Evolutionary conservation across 1,140 invertebrate species (phyloP), one percentile per base, ranked within the genome.

Genomic region (Maconellicoccus hirsutus): DNA sequence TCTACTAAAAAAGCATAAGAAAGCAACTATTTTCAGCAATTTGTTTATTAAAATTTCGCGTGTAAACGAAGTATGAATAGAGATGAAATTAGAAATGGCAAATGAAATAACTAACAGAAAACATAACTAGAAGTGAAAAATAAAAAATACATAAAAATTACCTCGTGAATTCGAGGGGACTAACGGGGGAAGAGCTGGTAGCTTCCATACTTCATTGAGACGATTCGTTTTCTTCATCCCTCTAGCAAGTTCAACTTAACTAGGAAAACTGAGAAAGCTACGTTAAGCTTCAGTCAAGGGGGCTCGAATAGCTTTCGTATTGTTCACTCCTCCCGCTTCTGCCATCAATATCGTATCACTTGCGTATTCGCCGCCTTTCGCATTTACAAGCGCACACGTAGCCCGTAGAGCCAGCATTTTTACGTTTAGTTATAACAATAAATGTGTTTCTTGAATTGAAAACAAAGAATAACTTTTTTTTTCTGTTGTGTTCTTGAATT

Each of bases 261-360:
- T 52, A 52, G 42, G 42, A 52, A 52, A 52, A 52, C 42, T 52
- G 42, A 52, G n/a, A 52, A 52, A 52, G 42, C 42, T 52, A 52
- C 42, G 42, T 52, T 16, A 52, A 52, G 16, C 42, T 52, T 16
- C n/a, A 4, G 42, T 52, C 6, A 19, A 52, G 42, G 42, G 42
- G 42, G 42, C 42, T 52, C 42, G 42, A 52, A 52, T 52, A 52
- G 16, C 42, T 52, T 52, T 52, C 42, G 42, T 16, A 52, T 52
- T 52, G 42, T 52, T 52, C 42, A 8, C 42, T 16, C 42, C 42
- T 52, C 42, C n/a, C 42, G n/a, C 42, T 52, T 52, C n/a, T 16
- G 6, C 42, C 2, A 6, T 16, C 42, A 52, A 52, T 16, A 16
- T 52, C n/a, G 6, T 52, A 52, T 52, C 42, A 52, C 42, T 52